Base-by-base conservation (phyloP, 2,888 invertebrate species). In the Limnephilus marmoratus region DNA sequence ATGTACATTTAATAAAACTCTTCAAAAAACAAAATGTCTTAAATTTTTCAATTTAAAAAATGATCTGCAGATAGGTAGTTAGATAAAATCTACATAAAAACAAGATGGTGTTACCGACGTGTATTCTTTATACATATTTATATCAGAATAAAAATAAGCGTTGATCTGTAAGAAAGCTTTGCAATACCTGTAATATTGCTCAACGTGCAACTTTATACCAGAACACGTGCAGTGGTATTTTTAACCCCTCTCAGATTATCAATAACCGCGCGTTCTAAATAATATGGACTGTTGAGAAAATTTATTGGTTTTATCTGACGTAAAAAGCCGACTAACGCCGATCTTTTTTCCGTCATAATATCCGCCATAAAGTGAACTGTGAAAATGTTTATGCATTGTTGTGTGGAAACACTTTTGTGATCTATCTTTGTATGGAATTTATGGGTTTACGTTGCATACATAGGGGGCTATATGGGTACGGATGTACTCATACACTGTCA, bases 321-420 rank as follows among this genome's bases (percentile, higher is more conserved):
- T 68, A 68, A n/a, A 68, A 68, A 68, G 68, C 68, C 68, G 68
- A 68, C 68, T 68, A 24, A 4, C 24, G 24, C 68, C 68, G 68
- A 24, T 80, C n/a, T 89, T 37, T 80, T 80, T 80, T 81, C 88
- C 31, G 9, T 89, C 80, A 89, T 37, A 80, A 89, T 89, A 80
- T 80, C 88, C 34, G 37, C n/a, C 80, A n/a, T 34, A 80, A 89
- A 80, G 88, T 81, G 68, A 80, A 9, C 34, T 24, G 24, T n/a
- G 34, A 89, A 89, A 89, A 89, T 89, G 81, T 89, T 89, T 80
- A 89, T 89, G 81, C 37, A 89, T 89, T 89, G 68, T 37, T 68
- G 37, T 12, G 81, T 37, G 9, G 80, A 68, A 68, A 89, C 80
- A 80, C 68, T 37, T 88, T 31, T 89, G 41, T 80, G 88, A 68